Base-by-base conservation (phyloP, 2,888 invertebrate genomes). In the Dermolepida albohirtum region DNA sequence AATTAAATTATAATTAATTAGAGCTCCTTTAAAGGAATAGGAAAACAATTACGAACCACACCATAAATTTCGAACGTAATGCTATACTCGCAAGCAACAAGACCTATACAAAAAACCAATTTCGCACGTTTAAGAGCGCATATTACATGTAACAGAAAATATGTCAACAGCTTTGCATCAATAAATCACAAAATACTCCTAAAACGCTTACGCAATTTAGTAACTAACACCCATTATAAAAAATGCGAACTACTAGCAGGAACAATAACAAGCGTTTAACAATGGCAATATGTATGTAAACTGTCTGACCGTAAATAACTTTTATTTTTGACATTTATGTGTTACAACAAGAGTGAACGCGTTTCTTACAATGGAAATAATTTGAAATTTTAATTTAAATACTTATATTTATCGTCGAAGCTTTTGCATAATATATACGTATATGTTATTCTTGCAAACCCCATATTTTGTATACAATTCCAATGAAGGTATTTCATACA, bases 331-430 rank as follows among this genome's bases (percentile, higher is more conserved):
- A 57, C 57, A n/a, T 57, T 57, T 57, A 57, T 57, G 44, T 14
- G 22, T 17, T 27, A 57, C 34, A 34, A 34, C 34, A 44, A 43
- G n/a, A 27, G 16, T 57, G 57, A 57, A 44, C 44, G 43, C 43
- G 14, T 57, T 57, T 16, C 57, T 54, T 55, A 72, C 72, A 72
- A 72, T 72, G 69, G 57, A 66, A 63, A 71, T 71, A 72, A 71
- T 72, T 72, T 72, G 71, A 71, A 71, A 71, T 72, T 72, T 72
- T 72, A 72, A 72, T 72, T 70, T 68, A 65, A 63, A 65, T 52
- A 49, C 64, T 34, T 69, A 52, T 49, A 57, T 63, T 62, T 66
- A 57, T 57, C 6, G 34, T 7, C 6, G 34, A 34, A 34, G 34
- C 34, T 34, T 34, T 34, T 34, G 34, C 34, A 71, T 71, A 71